phyloP scores from a whole-genome alignment of 2,113 vertebrate species.

The Channa argus region DNA sequence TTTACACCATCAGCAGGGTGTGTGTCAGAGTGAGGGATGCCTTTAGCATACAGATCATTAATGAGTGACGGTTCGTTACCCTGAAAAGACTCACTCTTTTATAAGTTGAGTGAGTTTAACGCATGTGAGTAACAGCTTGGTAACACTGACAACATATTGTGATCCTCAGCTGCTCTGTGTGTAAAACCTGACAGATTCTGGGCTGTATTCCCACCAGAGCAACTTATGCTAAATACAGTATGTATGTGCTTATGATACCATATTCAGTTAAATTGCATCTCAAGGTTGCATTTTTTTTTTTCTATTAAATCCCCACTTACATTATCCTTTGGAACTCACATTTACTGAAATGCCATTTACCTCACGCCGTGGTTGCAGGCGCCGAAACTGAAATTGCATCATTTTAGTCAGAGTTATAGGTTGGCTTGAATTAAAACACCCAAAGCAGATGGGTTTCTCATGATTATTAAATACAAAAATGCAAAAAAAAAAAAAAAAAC shows the following conservation, averaged over 20 bases:
- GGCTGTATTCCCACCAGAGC: slow-evolving; percentile 28
- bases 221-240: slow-evolving; percentile 24
- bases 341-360: slow-evolving; percentile 34
- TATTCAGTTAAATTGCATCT: slow-evolving; percentile 19
- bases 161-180: slow-evolving; percentile 3
- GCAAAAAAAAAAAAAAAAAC: too few species aligned
- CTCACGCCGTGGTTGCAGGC: background rate
- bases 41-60: slow-evolving; percentile 14
- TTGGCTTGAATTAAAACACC: slow-evolving; percentile 43
- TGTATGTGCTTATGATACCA: slow-evolving; percentile 21
- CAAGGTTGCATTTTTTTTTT: slow-evolving; percentile 6
- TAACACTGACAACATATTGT: slow-evolving; percentile 23
- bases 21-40: slow-evolving; percentile 4
- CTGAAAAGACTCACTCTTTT: slow-evolving; percentile 7
- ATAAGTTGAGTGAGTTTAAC: slow-evolving; percentile 17
- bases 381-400: slow-evolving; percentile 1
- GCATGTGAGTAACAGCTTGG: slow-evolving; percentile 5
- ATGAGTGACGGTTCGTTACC: slow-evolving; percentile 22
- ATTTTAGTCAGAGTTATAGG: slow-evolving; percentile 36
- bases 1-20: background rate
- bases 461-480: slow-evolving; percentile 28
- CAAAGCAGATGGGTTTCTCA: slow-evolving; percentile 40
- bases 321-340: slow-evolving; percentile 16
- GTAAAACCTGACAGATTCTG: slow-evolving; percentile 23
- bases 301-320: slow-evolving; percentile 27